Conservation (phyloP, 2,113 vertebrate genomes). For the Lasiurus borealis region DNA sequence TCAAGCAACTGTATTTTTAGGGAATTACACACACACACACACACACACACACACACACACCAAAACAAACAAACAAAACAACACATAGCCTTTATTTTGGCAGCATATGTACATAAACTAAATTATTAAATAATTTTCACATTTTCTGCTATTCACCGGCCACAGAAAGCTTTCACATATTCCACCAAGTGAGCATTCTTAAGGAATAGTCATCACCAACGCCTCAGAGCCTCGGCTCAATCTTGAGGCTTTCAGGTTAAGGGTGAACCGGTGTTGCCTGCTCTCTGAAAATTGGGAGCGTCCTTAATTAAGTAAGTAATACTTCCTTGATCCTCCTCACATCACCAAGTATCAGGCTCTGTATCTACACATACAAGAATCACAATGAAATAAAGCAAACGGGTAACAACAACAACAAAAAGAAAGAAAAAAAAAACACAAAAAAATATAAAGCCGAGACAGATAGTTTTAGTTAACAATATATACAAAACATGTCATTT, state of each 20-base stretch:
- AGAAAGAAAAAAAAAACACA: not conserved
- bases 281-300: not conserved
- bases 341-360: not conserved
- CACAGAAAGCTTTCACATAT: not conserved
- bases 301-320: not conserved
- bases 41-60: too few relatives aligned
- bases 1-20: not conserved
- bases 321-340: not conserved
- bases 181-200: not conserved
- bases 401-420: not conserved
- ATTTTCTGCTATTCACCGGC: not conserved
- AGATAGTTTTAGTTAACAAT: not conserved
- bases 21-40: not conserved
- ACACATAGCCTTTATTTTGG: slow-evolving; percentile 5
- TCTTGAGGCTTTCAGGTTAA: not conserved
- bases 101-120: not conserved
- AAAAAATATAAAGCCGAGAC: not conserved
- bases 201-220: not conserved
- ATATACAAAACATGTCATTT: not conserved
- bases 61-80: not conserved
- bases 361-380: not conserved
- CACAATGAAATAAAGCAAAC: not conserved
- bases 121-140: not conserved
- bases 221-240: not conserved
- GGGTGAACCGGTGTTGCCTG: not conserved